Percentiles rank a stretch among this genome's conserved stretches.
Conservation (phyloP, 2,888 invertebrate species). For the Seira ritae region DNA sequence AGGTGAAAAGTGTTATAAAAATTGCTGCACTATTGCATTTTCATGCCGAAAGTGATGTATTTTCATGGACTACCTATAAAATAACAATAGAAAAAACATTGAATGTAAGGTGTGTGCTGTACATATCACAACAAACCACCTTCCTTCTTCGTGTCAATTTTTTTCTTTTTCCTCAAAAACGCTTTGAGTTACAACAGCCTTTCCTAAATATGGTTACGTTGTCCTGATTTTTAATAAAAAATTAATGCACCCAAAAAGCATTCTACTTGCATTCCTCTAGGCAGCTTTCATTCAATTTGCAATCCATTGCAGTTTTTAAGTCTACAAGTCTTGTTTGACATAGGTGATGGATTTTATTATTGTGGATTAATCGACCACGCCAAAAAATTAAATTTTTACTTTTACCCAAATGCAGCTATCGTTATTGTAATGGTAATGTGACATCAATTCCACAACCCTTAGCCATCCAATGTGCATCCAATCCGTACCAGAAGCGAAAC, state of each 20-base stretch:
- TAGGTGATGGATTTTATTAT: neutral
- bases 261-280: neutral
- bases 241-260: neutral
- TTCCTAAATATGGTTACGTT: neutral
- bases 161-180: neutral
- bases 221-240: neutral
- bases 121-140: neutral
- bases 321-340: neutral
- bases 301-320: neutral
- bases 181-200: neutral
- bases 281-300: neutral
- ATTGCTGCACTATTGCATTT: conserved; percentile 8
- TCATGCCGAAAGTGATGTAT: neutral
- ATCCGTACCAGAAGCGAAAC: neutral
- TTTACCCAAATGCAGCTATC: neutral
- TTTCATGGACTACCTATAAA: neutral
- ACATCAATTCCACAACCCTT: neutral
- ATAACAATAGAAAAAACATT: neutral
- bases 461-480: neutral
- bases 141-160: neutral
- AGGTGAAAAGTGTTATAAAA: conserved; percentile 18
- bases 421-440: conserved; percentile 8
- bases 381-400: neutral
- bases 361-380: neutral
- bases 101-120: neutral